Conservation (phyloP, 2,888 invertebrate species). For the Tuta absoluta region DNA sequence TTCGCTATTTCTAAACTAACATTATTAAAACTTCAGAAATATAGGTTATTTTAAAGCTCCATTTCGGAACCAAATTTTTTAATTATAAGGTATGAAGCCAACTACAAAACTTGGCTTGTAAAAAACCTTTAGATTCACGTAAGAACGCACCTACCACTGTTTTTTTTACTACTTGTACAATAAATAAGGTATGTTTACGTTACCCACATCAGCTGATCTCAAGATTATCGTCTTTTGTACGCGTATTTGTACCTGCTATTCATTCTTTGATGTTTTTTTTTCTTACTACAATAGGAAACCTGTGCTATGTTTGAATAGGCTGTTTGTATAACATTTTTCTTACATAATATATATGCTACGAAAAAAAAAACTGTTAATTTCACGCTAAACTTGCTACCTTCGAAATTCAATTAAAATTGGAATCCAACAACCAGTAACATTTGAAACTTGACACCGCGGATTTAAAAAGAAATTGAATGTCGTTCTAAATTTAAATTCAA, state of each 20-base stretch:
- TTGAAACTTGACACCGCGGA: constrained; percentile 5
- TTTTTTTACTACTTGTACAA: background rate
- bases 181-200: constrained; percentile 1
- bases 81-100: no score
- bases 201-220: constrained; percentile 14
- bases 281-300: constrained; percentile 22
- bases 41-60: no score
- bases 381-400: background rate
- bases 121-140: background rate
- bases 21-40: no score
- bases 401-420: constrained; percentile 15
- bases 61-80: no score
- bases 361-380: constrained; percentile 21
- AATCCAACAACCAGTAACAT: constrained; percentile 7
- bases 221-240: constrained; percentile 23
- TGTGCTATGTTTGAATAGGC: constrained; percentile 23
- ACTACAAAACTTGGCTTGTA: no score
- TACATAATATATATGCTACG: no score
- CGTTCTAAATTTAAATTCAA: constrained; percentile 12
- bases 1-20: no score
- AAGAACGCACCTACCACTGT: background rate
- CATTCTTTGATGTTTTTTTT: constrained; percentile 20
- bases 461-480: constrained; percentile 11
- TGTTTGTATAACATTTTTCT: constrained; percentile 14
- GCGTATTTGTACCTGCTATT: constrained; percentile 26